A percentile compares a stretch with the other conserved stretches of the same genome.
phyloP scores from a whole-genome alignment of 2,113 vertebrate species.

The Cepphus grylle region DNA sequence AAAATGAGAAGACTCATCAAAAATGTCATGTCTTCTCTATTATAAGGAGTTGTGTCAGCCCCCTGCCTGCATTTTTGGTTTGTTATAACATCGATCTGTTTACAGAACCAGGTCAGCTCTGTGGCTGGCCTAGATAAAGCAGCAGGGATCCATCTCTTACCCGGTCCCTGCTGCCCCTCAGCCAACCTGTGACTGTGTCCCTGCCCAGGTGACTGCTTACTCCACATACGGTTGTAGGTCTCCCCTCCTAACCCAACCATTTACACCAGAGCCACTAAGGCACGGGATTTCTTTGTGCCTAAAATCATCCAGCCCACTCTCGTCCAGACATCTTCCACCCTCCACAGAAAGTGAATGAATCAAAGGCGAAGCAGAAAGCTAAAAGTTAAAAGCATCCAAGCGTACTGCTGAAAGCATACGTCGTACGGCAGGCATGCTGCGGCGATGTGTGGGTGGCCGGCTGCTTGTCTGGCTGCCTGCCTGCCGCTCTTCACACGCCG shows the following conservation, averaged over 20 bases:
- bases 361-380: not conserved
- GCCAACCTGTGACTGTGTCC: not conserved
- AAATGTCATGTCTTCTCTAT: not conserved
- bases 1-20: not conserved
- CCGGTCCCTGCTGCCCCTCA: not conserved
- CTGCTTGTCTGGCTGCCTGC: conserved; percentile 11
- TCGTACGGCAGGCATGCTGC: conserved; percentile 6
- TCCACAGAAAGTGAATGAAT: not conserved
- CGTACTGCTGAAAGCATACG: not conserved
- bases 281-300: not conserved
- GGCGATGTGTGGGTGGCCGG: conserved; percentile 35
- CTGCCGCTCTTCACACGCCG: not conserved
- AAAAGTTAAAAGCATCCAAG: not conserved
- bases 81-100: not conserved
- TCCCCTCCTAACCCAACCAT: not conserved
- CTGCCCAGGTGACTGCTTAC: not conserved
- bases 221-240: not conserved
- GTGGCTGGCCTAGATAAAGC: not conserved
- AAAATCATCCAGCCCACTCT: not conserved
- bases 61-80: not conserved
- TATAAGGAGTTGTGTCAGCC: not conserved
- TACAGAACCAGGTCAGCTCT: not conserved
- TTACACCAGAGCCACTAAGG: not conserved
- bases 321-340: rapidly evolving
- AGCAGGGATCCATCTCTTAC: not conserved